Conservation (phyloP, 1,140 invertebrate species). For the Philaenus spumarius region DNA sequence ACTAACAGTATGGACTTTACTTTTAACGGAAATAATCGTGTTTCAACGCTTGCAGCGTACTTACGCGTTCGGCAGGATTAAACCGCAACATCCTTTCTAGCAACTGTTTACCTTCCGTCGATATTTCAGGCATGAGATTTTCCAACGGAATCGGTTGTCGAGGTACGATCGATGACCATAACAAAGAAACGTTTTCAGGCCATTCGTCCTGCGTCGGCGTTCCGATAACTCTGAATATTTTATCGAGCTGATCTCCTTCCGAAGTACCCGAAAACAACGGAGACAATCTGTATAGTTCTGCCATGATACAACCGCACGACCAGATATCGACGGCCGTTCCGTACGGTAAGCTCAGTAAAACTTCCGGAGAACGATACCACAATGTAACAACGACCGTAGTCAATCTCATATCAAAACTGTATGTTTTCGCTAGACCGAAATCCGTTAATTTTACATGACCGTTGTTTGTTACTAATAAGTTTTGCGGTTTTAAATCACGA, state of each 20-base stretch:
- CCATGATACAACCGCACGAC: slow-evolving; percentile 93
- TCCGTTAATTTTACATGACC: slow-evolving; percentile 89
- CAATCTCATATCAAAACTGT: slow-evolving; percentile 86
- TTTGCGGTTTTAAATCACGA: slow-evolving; percentile 91
- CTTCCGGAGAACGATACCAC: slow-evolving; percentile 95
- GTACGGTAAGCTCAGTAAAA: slow-evolving; percentile 81
- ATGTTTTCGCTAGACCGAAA: slow-evolving; percentile 93
- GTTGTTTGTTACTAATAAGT: slow-evolving; percentile 77
- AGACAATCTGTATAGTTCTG: slow-evolving; percentile 69
- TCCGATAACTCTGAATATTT: slow-evolving; percentile 60
- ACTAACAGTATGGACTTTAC: background rate
- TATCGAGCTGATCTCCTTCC: slow-evolving; percentile 79
- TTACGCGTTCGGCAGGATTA: slow-evolving; percentile 11
- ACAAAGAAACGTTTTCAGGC: slow-evolving; percentile 51
- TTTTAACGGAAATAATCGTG: slow-evolving; percentile 14
- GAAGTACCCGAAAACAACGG: slow-evolving; percentile 78
- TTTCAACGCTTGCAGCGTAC: slow-evolving; percentile 12
- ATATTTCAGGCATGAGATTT: slow-evolving; percentile 47
- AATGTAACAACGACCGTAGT: slow-evolving; percentile 95
- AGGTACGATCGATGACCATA: slow-evolving; percentile 46
- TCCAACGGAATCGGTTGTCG: slow-evolving; percentile 41
- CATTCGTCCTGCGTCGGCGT: slow-evolving; percentile 48
- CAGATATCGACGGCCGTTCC: slow-evolving; percentile 92
- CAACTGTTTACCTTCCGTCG: slow-evolving; percentile 45
- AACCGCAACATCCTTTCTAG: slow-evolving; percentile 38